phyloP scores from a whole-genome alignment of 2,797 vertebrate genomes.

The Melanotaenia boesemani region DNA sequence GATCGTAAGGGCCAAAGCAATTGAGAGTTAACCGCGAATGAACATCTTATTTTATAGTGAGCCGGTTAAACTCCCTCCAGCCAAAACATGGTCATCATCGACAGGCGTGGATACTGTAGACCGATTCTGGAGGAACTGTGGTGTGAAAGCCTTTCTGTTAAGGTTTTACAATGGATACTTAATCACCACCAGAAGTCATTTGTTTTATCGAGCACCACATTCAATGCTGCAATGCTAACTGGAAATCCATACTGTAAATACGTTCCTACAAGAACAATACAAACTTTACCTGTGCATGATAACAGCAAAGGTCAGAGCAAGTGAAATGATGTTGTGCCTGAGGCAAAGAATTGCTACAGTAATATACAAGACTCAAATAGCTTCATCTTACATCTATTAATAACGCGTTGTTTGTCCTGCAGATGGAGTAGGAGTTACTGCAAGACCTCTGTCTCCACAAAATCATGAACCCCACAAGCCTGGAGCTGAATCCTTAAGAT shows the following conservation, averaged over 20 bases:
- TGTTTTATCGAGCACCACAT: slow-evolving; percentile 29
- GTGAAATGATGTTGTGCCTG: slow-evolving; percentile 29
- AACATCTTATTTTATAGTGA: slow-evolving; percentile 53
- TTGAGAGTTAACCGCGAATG: slow-evolving; percentile 56
- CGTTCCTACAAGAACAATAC: slow-evolving; percentile 25
- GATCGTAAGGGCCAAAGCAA: slow-evolving; percentile 60
- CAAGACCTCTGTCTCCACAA: slow-evolving; percentile 45
- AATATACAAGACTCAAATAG: slow-evolving; percentile 44
- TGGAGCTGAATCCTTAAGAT: slow-evolving; percentile 30
- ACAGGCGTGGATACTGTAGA: slow-evolving; percentile 10
- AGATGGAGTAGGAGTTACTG: slow-evolving; percentile 59
- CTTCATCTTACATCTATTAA: slow-evolving; percentile 63
- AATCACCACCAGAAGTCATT: slow-evolving; percentile 16
- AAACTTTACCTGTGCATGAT: slow-evolving; percentile 27
- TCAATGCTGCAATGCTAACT: slow-evolving; percentile 26
- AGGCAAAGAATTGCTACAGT: slow-evolving; percentile 38
- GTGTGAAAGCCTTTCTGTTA: slow-evolving; percentile 19
- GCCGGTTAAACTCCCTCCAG: slow-evolving; percentile 48
- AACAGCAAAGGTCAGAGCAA: slow-evolving; percentile 28
- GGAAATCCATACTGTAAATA: slow-evolving; percentile 23
- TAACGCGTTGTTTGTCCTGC: slow-evolving; percentile 63
- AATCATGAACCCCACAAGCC: slow-evolving; percentile 45
- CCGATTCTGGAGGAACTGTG: slow-evolving; percentile 19
- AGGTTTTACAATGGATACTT: slow-evolving; percentile 32
- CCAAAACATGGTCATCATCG: slow-evolving; percentile 43